Percentiles rank a stretch among this genome's conserved stretches.
These are phyloP conservation scores for Sander vitreus DNA, from an alignment of 2,113 vertebrate species.

Conservation along the genomic window DNA sequence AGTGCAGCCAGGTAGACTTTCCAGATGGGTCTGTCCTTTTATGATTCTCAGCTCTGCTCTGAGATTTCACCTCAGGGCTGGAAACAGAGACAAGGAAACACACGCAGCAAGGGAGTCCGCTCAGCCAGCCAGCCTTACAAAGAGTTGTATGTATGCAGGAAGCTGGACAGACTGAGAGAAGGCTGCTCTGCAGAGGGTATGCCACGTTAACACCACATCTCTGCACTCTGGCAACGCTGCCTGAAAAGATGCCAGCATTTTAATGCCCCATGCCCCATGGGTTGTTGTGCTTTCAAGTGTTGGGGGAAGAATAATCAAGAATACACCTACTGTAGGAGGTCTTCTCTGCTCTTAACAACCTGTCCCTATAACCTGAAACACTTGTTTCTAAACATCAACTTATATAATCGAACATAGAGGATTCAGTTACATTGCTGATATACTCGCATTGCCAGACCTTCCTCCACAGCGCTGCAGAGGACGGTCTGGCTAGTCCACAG, in stretches of 20 bases:
- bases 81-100: slow-evolving; percentile 63
- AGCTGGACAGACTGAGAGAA: slow-evolving; percentile 57
- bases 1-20: slow-evolving; percentile 43
- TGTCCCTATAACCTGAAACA: neutral
- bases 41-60: slow-evolving; percentile 49
- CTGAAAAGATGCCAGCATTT: slow-evolving; percentile 33
- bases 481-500: too few species aligned
- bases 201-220: slow-evolving; percentile 64
- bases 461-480: too few species aligned
- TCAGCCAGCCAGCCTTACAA: slow-evolving; percentile 33
- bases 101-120: slow-evolving; percentile 43
- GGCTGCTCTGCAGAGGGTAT: slow-evolving; percentile 48
- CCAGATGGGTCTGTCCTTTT: slow-evolving; percentile 57
- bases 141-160: slow-evolving; percentile 46
- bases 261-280: slow-evolving; percentile 1
- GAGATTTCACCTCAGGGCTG: slow-evolving; percentile 66
- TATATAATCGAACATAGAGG: neutral
- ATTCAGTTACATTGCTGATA: neutral
- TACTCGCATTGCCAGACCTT: too few species aligned
- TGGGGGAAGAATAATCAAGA: neutral
- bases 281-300: slow-evolving; percentile 22
- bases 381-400: neutral
- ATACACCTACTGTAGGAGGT: neutral
- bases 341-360: neutral
- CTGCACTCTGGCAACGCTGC: slow-evolving; percentile 29